Base-by-base conservation (phyloP, 1,140 invertebrate genomes). In the Drosophila cardini region DNA sequence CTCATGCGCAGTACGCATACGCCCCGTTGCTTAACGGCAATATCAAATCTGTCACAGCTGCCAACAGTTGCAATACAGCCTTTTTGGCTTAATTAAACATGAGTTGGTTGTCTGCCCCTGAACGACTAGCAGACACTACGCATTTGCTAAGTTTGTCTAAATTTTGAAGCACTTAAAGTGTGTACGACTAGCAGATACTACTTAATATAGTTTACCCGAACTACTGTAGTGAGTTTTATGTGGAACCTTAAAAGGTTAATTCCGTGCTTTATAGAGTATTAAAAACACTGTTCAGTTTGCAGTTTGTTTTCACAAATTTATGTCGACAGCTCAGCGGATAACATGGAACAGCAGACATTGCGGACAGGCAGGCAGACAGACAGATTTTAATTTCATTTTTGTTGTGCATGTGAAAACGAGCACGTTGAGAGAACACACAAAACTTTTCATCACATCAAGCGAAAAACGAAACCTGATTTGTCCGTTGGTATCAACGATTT, bases 61-160 rank as follows among this genome's bases (percentile, higher is more conserved):
- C 61, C 71, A 67, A 63, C 76, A 62, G 62, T 67, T 52, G 67
- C 69, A 71, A 65, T 71, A 58, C 76, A 40, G 21, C 4, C 48
- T 60, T 72, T 74, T 69, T 80, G 76, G 75, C 76, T 84, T 83
- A 84, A 83, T 84, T 83, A 84, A 83, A 82, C 62, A 78, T 56
- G 63, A 68, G 15, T 8, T 2, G 9, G 15, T 1, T 3, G 11
- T 4, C 10, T 1, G 0, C 2, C 4, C 4, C n/a, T 16, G 5
- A 10, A 13, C 11, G 16, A 52, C 34, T 7, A 0, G 2, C 10
- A 40, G 34, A 58, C 40, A 42, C 55, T 34, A 15, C 32, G 50
- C 15, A 38, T 38, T 38, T 36, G 7, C 34, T 2, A 36, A 10
- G 4, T 36, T 10, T 2, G 9, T 8, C 1, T 36, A 36, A 36